phyloP scores from a whole-genome alignment of 2,797 vertebrate genomes.

The Psittacula echo region DNA sequence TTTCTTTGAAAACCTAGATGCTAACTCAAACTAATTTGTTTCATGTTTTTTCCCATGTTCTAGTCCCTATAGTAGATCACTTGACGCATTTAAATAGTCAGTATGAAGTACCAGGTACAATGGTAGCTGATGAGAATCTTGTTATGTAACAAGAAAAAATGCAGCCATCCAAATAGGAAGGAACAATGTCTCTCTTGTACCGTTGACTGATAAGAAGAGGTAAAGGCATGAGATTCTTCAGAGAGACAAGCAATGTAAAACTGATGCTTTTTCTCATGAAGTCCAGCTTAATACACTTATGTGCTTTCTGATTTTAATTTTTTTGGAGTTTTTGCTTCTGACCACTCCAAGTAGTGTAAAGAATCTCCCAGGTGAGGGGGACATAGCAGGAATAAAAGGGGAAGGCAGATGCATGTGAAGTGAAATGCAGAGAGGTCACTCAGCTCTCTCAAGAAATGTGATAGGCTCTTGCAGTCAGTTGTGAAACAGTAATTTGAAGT shows the following conservation, averaged over 20 bases:
- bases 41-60: neutral
- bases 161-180: neutral
- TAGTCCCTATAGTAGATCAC: neutral
- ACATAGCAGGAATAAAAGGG: neutral
- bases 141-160: neutral
- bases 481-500: slow-evolving; percentile 75
- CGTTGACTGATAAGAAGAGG: neutral
- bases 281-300: neutral
- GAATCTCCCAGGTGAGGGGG: neutral
- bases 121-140: neutral
- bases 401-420: neutral
- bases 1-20: neutral
- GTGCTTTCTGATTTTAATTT: neutral
- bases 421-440: slow-evolving; percentile 35
- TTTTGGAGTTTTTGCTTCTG: neutral
- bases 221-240: neutral
- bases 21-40: neutral
- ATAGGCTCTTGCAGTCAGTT: slow-evolving; percentile 48
- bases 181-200: neutral
- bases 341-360: neutral
- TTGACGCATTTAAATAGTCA: neutral
- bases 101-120: neutral
- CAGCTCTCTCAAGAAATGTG: slow-evolving; percentile 29
- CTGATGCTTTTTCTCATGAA: neutral
- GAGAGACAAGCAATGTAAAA: neutral